Evolutionary conservation across 2,797 vertebrate genomes (phyloP).

Genomic region (Cheirogaleus major): DNA sequence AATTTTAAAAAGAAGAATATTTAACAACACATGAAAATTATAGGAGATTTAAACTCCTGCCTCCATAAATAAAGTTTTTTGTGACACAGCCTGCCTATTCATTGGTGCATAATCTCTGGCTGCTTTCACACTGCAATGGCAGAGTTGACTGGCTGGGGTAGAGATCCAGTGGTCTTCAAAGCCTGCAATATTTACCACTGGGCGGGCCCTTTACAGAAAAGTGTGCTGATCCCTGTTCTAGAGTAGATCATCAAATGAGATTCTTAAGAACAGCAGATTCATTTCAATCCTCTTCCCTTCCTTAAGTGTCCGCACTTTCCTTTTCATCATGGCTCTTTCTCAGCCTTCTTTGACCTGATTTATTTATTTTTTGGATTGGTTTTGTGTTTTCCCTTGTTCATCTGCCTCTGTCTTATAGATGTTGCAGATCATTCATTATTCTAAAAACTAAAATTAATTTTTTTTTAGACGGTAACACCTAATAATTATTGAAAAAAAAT

Average conservation of each 20-base stretch:
- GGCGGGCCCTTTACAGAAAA: not conserved
- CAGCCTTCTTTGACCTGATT: not conserved
- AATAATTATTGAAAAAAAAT: not conserved
- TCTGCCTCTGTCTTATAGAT: not conserved
- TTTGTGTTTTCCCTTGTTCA: constrained; percentile 15
- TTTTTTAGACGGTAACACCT: not conserved
- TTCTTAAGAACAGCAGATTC: not conserved
- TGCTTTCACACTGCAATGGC: not conserved
- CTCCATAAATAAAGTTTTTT: not conserved
- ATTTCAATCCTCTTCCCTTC: not conserved
- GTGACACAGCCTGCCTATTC: not conserved
- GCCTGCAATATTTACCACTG: not conserved
- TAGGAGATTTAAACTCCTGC: not conserved
- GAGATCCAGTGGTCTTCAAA: not conserved
- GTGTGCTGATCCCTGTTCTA: not conserved
- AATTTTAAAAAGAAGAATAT: not conserved
- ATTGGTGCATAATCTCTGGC: not conserved
- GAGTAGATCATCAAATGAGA: not conserved
- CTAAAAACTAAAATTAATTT: not conserved
- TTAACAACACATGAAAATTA: not conserved
- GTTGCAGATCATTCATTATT: not conserved
- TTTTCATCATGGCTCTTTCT: not conserved
- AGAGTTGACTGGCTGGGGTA: not conserved
- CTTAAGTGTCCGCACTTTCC: not conserved
- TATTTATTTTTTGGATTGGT: not conserved